Base-by-base conservation (phyloP, 2,797 vertebrate genomes). In the Phrynocephalus forsythii region DNA sequence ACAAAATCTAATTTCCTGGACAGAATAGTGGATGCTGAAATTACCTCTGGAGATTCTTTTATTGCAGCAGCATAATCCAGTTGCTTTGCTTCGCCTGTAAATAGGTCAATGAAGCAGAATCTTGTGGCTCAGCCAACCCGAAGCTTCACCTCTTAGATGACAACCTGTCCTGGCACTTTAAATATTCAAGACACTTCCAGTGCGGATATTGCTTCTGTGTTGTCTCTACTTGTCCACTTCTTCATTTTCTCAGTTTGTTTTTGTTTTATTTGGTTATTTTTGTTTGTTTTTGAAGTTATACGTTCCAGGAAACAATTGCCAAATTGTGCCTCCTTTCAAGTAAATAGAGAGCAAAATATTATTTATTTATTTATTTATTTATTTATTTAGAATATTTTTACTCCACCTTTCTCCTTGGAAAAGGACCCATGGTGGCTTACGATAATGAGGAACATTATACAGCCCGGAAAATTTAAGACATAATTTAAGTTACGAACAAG, bases 1-100 rank as follows among this genome's bases (percentile, higher is more conserved):
- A 38, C 66, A 69, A 83, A 87, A 63, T 30, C 66, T 71, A 78
- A 87, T 87, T 87, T 87, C 75, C 81, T 87, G 73, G 56, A 80
- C 44, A 82, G 72, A 88, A 60, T 69, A 78, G 18, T 87, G 48
- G 28, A 84, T 50, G 52, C 79, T 84, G 68, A 79, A 60, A 38
- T 50, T 83, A 76, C 48, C 22, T 69, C 66, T 71, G 50, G 30
- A 72, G 67, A 72, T 22, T 82, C 66, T 71, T 30, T 82, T 88
- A 68, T 33, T 81, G 2, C 50, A 83, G 50, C 33, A 83, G 83
- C 26, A 79, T 33, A 69, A 13, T 20, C 5, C 28, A 75, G 44
- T 38, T 38, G 38, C 44, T 38, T 83, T 80, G 38, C 80, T 77
- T 9, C 13, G 48, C 22, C 72, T 52, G 20, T 7, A 0, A 81